Evolutionary conservation across 2,797 vertebrate genomes (phyloP).

Genomic region (Acanthis flammea): DNA sequence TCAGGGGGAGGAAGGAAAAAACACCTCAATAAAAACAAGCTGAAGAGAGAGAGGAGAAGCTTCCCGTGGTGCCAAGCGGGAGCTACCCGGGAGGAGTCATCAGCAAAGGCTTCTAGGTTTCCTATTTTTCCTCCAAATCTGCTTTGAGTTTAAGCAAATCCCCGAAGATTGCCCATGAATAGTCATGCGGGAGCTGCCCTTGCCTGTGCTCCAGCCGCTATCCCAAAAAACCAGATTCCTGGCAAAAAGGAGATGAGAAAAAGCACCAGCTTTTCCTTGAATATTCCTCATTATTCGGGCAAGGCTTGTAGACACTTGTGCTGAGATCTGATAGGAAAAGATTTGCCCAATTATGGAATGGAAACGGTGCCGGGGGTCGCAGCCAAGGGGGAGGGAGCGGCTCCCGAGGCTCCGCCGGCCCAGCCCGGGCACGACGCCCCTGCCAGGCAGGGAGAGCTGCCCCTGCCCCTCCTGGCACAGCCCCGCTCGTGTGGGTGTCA

Average conservation of each 20-base stretch:
- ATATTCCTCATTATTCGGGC: slow-evolving; percentile 15
- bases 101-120: background rate
- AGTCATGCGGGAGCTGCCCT: background rate
- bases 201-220: background rate
- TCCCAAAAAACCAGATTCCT: background rate
- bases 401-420: background rate
- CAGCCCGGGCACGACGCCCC: background rate
- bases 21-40: background rate
- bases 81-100: rapidly evolving
- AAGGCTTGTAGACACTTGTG: slow-evolving; percentile 5
- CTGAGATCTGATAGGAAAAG: slow-evolving; percentile 50
- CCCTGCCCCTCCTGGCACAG: background rate
- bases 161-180: background rate
- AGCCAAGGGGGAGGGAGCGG: slow-evolving; percentile 24
- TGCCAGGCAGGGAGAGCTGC: background rate
- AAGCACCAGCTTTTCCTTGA: slow-evolving; percentile 33
- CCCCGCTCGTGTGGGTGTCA: background rate
- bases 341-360: slow-evolving; percentile 54
- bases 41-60: background rate
- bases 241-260: slow-evolving; percentile 46
- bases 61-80: background rate
- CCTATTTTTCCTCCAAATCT: background rate
- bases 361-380: background rate
- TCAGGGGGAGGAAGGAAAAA: background rate
- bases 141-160: background rate